phyloP scores from a whole-genome alignment of 2,113 vertebrate species.

The Sinocyclocheilus anophthalmus region DNA sequence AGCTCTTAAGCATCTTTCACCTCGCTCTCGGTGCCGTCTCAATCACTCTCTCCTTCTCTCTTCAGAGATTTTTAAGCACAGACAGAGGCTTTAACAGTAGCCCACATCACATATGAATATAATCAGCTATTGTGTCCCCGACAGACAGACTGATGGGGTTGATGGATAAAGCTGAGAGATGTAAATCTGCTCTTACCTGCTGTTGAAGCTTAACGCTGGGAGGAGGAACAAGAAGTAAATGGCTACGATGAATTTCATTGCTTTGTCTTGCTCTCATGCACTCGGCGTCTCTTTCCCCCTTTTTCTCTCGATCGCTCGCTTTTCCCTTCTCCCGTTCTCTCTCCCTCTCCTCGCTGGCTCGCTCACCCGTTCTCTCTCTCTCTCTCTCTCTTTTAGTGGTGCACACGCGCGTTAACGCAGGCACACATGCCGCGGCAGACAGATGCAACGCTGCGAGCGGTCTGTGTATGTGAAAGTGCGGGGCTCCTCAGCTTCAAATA shows the following conservation, averaged over 20 bases:
- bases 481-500: conserved; percentile 77
- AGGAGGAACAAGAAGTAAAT: conserved; percentile 78
- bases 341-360: conserved; percentile 42
- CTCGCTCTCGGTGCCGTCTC: conserved; percentile 60
- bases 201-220: conserved; percentile 77
- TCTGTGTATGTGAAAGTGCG: conserved; percentile 39
- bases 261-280: conserved; percentile 71
- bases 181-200: conserved; percentile 70
- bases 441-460: conserved; percentile 72
- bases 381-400: conserved; percentile 32
- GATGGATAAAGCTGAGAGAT: conserved; percentile 15
- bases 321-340: conserved; percentile 64
- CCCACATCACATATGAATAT: conserved; percentile 57
- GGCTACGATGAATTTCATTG: conserved; percentile 80
- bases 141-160: neutral
- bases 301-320: conserved; percentile 62
- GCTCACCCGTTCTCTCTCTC: conserved; percentile 46
- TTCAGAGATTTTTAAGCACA: conserved; percentile 55
- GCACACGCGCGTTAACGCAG: conserved; percentile 51
- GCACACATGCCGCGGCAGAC: conserved; percentile 68
- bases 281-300: conserved; percentile 62
- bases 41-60: conserved; percentile 55
- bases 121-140: conserved; percentile 51
- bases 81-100: conserved; percentile 52
- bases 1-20: conserved; percentile 41